Conservation (phyloP, 2,888 invertebrate genomes). For the Leptopilina myrica region DNA sequence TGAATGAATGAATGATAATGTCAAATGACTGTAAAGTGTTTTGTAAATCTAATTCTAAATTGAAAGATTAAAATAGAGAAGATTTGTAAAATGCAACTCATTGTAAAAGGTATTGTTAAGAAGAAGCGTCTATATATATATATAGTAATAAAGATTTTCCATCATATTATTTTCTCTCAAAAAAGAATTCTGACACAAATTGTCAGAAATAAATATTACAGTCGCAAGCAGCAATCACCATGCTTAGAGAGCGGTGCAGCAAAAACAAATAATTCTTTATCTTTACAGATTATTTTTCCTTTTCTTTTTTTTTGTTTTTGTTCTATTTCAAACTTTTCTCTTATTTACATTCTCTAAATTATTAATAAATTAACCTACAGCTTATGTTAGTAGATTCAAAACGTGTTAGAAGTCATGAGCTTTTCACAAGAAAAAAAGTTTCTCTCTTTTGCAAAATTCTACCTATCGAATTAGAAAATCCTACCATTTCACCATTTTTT, state of each 20-base stretch:
- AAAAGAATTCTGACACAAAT: constrained; percentile 54
- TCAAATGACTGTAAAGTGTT: constrained; percentile 54
- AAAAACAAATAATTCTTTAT: constrained; percentile 57
- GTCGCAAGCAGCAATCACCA: constrained; percentile 75
- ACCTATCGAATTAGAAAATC: too few species aligned
- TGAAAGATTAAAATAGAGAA: constrained; percentile 32
- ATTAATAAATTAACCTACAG: not conserved
- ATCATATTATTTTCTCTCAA: constrained; percentile 55
- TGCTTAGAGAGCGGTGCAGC: constrained; percentile 73
- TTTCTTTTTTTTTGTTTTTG: constrained; percentile 7
- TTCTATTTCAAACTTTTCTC: constrained; percentile 13
- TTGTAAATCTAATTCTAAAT: constrained; percentile 17
- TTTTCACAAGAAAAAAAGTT: not conserved
- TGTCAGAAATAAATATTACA: constrained; percentile 64
- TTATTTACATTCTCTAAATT: not conserved
- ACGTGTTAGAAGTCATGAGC: constrained; percentile 14
- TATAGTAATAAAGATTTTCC: constrained; percentile 53
- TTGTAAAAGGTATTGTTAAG: constrained; percentile 45
- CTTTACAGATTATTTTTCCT: constrained; percentile 39
- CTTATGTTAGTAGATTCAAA: constrained; percentile 23
- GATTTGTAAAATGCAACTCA: constrained; percentile 48
- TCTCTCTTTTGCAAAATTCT: too few species aligned
- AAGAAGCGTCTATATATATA: constrained; percentile 60
- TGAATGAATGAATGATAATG: constrained; percentile 64
- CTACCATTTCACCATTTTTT: too few species aligned